phyloP scores from a whole-genome alignment of 2,797 vertebrate species.

The Danio tinwini region DNA sequence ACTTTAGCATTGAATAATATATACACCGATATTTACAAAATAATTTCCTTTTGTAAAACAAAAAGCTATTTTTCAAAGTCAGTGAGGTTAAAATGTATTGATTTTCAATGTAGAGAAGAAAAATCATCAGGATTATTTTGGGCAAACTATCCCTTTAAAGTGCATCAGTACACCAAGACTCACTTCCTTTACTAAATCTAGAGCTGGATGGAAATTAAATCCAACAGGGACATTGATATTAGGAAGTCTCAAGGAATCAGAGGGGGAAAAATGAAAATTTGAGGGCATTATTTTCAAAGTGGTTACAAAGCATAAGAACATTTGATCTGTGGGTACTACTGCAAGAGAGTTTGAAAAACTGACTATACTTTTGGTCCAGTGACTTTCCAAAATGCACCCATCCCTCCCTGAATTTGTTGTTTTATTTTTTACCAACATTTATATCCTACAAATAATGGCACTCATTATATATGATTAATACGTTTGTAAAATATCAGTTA shows the following conservation, averaged over 20 bases:
- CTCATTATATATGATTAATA: background rate
- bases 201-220: background rate
- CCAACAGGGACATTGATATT: background rate
- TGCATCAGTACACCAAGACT: background rate
- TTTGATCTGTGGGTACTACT: background rate
- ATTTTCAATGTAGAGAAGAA: background rate
- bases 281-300: background rate
- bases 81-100: background rate
- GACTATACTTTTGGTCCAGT: background rate
- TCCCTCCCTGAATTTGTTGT: background rate
- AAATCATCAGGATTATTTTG: background rate
- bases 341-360: background rate
- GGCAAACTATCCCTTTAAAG: background rate
- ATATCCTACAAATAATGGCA: background rate
- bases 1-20: background rate
- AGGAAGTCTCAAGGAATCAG: background rate
- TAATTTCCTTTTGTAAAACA: background rate
- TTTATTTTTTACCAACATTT: background rate
- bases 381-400: background rate
- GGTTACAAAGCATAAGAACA: background rate
- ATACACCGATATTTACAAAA: background rate
- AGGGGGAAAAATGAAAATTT: background rate
- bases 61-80: background rate
- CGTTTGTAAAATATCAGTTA: background rate
- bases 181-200: background rate